phyloP scores from a whole-genome alignment of 2,113 vertebrate species.

The Bos indicus region DNA sequence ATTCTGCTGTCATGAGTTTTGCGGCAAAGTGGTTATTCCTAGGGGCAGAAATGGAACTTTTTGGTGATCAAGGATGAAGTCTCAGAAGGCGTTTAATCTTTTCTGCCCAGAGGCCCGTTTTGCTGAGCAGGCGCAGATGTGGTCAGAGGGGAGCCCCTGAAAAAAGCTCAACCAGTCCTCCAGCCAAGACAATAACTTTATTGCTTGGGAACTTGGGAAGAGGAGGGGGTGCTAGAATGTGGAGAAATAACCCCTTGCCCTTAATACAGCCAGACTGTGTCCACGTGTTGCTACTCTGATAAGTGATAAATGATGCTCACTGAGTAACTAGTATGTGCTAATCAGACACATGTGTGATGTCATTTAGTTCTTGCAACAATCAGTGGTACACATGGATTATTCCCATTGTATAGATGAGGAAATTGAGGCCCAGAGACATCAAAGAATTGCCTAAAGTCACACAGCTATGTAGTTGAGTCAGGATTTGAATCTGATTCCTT shows the following conservation, averaged over 20 bases:
- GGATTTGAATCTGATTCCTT: neutral
- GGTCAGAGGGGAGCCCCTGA: neutral
- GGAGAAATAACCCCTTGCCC: neutral
- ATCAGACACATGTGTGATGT: neutral
- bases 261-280: neutral
- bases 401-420: neutral
- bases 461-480: neutral
- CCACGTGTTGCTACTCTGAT: neutral
- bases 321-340: fast-evolving
- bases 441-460: neutral
- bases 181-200: neutral
- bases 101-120: neutral
- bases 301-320: neutral
- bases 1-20: neutral
- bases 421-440: neutral
- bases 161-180: no score
- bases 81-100: neutral
- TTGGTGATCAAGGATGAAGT: neutral
- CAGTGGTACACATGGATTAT: fast-evolving
- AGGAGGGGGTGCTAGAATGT: neutral
- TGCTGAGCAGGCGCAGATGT: neutral
- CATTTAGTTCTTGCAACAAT: neutral
- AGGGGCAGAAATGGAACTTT: neutral
- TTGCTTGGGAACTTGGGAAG: neutral
- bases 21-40: neutral